Base-by-base conservation (phyloP, 2,888 invertebrate species). In the Crocallis elinguaria region DNA sequence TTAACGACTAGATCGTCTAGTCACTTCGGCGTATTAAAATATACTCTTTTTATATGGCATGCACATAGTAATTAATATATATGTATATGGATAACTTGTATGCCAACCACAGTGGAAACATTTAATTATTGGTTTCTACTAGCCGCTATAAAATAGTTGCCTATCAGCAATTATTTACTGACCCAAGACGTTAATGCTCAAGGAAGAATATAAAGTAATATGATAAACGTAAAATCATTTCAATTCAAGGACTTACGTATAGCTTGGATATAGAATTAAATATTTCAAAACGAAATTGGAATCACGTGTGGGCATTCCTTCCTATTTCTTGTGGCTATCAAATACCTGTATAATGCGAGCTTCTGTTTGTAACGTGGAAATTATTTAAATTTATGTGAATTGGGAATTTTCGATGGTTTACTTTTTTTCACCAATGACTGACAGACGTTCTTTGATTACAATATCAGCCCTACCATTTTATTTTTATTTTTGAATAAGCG, bases 131-230 rank as follows among this genome's bases (percentile, higher is more conserved):
- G 5, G 14, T n/a, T n/a, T n/a, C 19, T 25, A 2, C 9, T 38
- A 7, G 14, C 12, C 0, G 25, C 25, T 13, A 14, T 38, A 14
- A 14, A 25, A n/a, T 19, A 19, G 1, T 11, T 8, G 5, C 29
- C 16, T 17, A 27, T 19, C 7, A 11, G 29, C 39, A 39, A 29
- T 39, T 17, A 39, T 6, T 38, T 13, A 21, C n/a, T 14, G 27
- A 29, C 9, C 27, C 29, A n/a, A 6, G 29, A 39, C 16, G 11
- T 29, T 17, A 29, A 39, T 39, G 39, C 27, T 8, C 16, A 17
- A 39, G 39, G 39, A 39, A 39, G 29, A 27, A 11, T 17, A 3
- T 39, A 16, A 39, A 29, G 11, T 39, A 23, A 23, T 39, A n/a
- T 16, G n/a, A 9, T 38, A 9, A 14, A 25, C 13, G 3, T 38